These are phyloP conservation scores for Dasypogon diadema DNA, from an alignment of 2,888 invertebrate species.

Conservation along the genomic window DNA sequence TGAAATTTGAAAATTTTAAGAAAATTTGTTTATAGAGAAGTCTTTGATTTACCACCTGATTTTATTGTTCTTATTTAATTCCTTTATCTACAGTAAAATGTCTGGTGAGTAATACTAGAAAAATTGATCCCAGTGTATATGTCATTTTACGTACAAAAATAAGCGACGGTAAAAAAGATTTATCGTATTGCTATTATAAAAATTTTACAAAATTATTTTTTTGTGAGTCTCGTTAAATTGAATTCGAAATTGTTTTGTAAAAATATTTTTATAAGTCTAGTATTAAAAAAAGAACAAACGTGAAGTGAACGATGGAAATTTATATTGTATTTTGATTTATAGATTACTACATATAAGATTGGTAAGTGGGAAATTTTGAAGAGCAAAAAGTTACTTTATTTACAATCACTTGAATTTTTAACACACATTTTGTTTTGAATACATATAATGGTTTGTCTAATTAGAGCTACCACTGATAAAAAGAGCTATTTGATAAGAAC, in stretches of 20 bases:
- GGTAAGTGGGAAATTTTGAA: no score
- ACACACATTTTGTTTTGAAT: no score
- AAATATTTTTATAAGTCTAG: no score
- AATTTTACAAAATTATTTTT: conserved; percentile 24
- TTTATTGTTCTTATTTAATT: conserved; percentile 33
- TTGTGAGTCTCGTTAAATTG: not conserved
- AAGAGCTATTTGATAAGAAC: no score
- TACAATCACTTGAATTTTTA: no score
- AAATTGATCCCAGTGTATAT: conserved; percentile 44
- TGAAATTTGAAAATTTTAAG: not conserved
- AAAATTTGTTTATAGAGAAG: conserved; percentile 5
- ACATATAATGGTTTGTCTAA: no score
- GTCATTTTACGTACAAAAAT: conserved; percentile 44
- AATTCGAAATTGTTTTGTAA: not conserved
- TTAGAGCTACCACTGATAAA: no score
- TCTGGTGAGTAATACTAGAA: conserved; percentile 27
- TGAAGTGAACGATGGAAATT: no score
- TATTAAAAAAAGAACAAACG: no score
- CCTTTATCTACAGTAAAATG: conserved; percentile 32
- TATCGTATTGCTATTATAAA: conserved; percentile 19
- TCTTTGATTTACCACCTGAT: conserved; percentile 37
- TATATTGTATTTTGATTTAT: no score
- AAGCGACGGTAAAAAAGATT: conserved; percentile 28
- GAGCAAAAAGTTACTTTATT: no score
- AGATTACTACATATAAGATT: no score